Evolutionary conservation across 1,140 invertebrate genomes (phyloP).

Genomic region (Sarcophaga peregrina): DNA sequence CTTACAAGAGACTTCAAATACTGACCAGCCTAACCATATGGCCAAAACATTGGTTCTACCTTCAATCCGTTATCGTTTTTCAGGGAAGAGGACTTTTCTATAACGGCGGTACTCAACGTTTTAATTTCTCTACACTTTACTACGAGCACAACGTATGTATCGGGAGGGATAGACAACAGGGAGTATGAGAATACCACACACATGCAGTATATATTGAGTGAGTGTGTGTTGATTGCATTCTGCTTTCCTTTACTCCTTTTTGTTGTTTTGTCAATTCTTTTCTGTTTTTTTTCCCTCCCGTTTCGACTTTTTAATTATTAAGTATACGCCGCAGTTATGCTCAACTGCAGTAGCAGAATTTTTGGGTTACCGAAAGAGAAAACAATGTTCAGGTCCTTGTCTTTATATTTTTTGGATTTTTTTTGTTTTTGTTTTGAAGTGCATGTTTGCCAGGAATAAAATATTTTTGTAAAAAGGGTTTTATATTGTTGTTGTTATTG

Average conservation of each 20-base stretch:
- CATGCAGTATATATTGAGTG: not conserved
- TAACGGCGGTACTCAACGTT: not conserved
- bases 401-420: no score
- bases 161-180: not conserved
- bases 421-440: not conserved
- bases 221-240: not conserved
- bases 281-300: not conserved
- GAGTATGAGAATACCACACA: no score
- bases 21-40: no score
- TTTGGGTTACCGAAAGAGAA: not conserved
- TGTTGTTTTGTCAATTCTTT: not conserved
- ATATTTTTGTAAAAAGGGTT: no score
- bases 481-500: no score
- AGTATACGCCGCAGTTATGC: not conserved
- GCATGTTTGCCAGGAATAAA: not conserved
- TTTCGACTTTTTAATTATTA: conserved; percentile 18
- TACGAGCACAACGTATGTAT: not conserved
- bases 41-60: no score
- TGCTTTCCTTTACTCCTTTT: not conserved
- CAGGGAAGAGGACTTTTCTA: no score
- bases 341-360: not conserved
- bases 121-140: conserved; percentile 4
- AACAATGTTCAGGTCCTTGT: no score
- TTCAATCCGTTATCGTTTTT: no score
- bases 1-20: no score